phyloP scores from a whole-genome alignment of 2,113 vertebrate genomes.

The Oceanites oceanicus region DNA sequence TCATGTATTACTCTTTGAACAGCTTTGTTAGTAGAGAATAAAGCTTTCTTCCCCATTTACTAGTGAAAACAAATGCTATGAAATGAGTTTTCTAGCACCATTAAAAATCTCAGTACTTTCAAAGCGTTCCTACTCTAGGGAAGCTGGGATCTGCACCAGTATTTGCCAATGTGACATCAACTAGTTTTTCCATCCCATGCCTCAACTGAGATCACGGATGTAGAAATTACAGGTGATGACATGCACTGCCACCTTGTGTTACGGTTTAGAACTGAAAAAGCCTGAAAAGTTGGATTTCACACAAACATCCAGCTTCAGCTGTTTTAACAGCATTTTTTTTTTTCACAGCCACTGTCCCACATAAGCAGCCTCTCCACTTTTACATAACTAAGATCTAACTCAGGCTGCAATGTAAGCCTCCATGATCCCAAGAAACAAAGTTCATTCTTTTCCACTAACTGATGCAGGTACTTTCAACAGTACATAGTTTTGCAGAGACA shows the following conservation, averaged over 20 bases:
- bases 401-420: not conserved
- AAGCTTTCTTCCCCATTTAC: not conserved
- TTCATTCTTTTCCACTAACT: not conserved
- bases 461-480: not conserved
- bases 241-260: conserved; percentile 51
- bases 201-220: not conserved
- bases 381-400: not conserved
- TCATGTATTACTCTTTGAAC: not conserved
- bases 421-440: not conserved
- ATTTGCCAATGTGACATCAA: not conserved
- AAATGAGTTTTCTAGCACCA: not conserved
- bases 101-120: not conserved
- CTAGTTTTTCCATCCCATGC: not conserved
- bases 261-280: not conserved
- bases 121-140: not conserved
- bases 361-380: not conserved
- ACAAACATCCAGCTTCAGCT: not conserved
- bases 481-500: not conserved
- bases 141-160: not conserved
- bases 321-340: not conserved
- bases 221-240: not conserved
- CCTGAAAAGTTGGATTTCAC: not conserved
- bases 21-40: not conserved
- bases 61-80: not conserved
- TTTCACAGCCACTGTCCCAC: not conserved